Base-by-base conservation (phyloP, 2,888 invertebrate genomes). In the Timema cristinae region DNA sequence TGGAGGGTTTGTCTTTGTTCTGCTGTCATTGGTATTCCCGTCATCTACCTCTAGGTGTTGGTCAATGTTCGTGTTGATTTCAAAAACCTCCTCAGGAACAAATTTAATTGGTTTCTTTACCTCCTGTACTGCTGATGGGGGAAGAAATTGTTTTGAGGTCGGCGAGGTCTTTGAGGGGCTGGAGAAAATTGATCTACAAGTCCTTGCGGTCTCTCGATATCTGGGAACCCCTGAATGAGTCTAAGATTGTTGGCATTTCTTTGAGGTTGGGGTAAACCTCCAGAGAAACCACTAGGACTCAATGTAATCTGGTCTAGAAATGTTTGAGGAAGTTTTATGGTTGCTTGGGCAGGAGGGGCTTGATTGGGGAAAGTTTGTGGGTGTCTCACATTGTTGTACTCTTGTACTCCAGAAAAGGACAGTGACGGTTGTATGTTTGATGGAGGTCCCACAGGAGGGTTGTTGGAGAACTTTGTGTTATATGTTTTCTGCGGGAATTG, bases 31-130 rank as follows among this genome's bases (percentile, higher is more conserved):
- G 50, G 73, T 70, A 9, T 71, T 49, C 9, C 48, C 47, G 16
- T 79, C 77, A 54, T 77, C 79, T 7, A 79, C 77, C 70, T 78
- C 80, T 48, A 81, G 76, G 72, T 80, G 78, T 75, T 81, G 80
- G 75, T 81, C 78, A 6, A 81, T 78, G 47, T 77, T 74, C 67
- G 79, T 78, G 10, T 68, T 71, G 8, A 71, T 52, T 48, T 69
- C 68, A 16, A 73, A 32, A 32, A 32, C 74, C 32, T 71, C 73
- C 16, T 71, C 72, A 5, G 72, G 49, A 5, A 74, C 71, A 54
- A 75, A 75, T 15, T 72, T 67, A 15, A 51, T 56, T 7, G 56
- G 54, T 50, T 47, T n/a, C 54, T 9, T 50, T 5, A 68, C 68
- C 69, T 73, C 70, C 13, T 66, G 52, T 11, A 67, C 70, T 50